phyloP scores from a whole-genome alignment of 2,797 vertebrate species.

The Macropus fuliginosus region DNA sequence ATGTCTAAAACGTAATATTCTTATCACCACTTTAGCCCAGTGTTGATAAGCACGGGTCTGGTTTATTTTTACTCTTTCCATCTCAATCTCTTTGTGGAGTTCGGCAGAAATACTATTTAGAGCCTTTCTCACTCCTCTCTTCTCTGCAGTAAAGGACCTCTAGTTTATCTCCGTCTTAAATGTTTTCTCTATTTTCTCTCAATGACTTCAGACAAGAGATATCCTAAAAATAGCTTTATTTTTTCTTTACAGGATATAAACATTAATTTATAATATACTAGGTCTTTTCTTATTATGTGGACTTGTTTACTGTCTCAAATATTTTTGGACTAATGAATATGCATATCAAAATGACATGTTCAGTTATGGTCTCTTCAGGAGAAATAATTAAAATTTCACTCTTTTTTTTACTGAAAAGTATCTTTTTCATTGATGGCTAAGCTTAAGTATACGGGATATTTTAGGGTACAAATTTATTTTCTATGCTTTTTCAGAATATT shows the following conservation, averaged over 20 bases:
- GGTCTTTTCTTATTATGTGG: not conserved
- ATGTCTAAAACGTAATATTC: not conserved
- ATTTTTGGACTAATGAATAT: not conserved
- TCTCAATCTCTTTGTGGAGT: not conserved
- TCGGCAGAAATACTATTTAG: not conserved
- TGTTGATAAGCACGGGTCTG: not conserved
- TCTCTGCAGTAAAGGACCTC: not conserved
- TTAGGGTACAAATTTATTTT: not conserved
- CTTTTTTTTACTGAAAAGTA: not conserved
- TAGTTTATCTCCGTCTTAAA: not conserved
- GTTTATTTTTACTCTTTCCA: not conserved
- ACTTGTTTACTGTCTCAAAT: not conserved
- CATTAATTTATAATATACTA: not conserved
- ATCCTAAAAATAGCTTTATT: not conserved
- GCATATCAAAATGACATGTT: not conserved
- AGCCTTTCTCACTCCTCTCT: not conserved
- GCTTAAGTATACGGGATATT: not conserved
- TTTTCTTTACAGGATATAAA: not conserved
- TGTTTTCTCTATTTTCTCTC: not conserved
- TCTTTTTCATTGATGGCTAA: not conserved
- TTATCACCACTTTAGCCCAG: not conserved
- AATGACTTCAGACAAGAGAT: not conserved
- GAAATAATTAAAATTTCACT: not conserved
- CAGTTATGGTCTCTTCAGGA: not conserved
- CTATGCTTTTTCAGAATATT: not conserved